Conservation (phyloP, 2,113 vertebrate species). For the Hiodon tergisus region DNA sequence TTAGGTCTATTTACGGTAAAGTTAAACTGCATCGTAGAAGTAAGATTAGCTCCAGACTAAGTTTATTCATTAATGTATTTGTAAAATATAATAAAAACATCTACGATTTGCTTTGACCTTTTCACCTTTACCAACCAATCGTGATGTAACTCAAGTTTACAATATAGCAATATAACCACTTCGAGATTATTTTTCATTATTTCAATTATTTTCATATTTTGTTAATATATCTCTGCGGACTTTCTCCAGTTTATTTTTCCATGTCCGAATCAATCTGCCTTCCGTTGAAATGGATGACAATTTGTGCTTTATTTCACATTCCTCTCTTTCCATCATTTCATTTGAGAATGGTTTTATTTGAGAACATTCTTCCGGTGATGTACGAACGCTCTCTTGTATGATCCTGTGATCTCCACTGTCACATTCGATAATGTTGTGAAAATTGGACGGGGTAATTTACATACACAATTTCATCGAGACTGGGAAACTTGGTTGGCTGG, state of each 20-base stretch:
- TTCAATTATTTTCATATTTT: not conserved
- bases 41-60: too few relatives aligned
- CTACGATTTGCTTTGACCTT: too few relatives aligned
- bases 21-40: too few relatives aligned
- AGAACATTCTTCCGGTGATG: constrained; percentile 40
- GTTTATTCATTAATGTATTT: too few relatives aligned
- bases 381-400: constrained; percentile 53
- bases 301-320: constrained; percentile 15
- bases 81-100: too few relatives aligned
- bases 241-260: constrained; percentile 10
- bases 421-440: constrained; percentile 54
- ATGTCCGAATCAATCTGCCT: constrained; percentile 22
- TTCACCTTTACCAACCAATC: too few relatives aligned
- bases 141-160: too few relatives aligned
- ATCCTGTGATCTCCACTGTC: constrained; percentile 54
- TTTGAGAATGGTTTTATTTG: constrained; percentile 34
- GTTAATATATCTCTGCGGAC: not conserved
- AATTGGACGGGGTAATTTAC: constrained; percentile 60
- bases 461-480: constrained; percentile 54
- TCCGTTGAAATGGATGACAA: constrained; percentile 31
- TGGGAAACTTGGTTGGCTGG: constrained; percentile 42
- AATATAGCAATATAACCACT: too few relatives aligned
- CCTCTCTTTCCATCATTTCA: not conserved
- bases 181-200: not conserved
- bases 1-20: too few relatives aligned